Percentiles rank a stretch among this genome's conserved stretches.
These are phyloP conservation scores for Myopa testacea DNA, from an alignment of 2,888 invertebrate species.

Conservation along the genomic window DNA sequence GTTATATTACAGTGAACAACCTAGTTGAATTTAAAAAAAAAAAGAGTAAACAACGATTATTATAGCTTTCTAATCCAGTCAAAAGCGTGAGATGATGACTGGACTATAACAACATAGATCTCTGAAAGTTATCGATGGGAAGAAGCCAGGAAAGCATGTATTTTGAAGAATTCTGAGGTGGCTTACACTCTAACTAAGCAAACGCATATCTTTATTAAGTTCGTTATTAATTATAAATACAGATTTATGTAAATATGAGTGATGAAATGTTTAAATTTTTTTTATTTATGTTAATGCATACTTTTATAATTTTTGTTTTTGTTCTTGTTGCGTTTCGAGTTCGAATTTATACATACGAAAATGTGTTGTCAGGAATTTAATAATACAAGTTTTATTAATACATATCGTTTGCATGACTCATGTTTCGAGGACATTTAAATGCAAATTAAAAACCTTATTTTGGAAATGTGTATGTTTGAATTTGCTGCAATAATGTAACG, in stretches of 20 bases:
- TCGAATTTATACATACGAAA: constrained; percentile 27
- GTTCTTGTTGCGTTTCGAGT: constrained; percentile 23
- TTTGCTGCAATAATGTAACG: constrained; percentile 17
- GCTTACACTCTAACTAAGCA: constrained; percentile 54
- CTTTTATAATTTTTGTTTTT: constrained; percentile 39
- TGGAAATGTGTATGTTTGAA: constrained; percentile 18
- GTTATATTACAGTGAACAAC: not conserved
- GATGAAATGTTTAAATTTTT: constrained; percentile 46
- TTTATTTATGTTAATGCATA: constrained; percentile 39
- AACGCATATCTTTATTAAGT: constrained; percentile 53
- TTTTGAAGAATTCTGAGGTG: not conserved
- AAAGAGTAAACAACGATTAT: not conserved
- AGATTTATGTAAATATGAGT: constrained; percentile 51
- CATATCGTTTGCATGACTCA: constrained; percentile 14
- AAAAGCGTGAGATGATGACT: not conserved
- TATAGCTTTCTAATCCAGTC: not conserved
- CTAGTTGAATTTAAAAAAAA: not conserved
- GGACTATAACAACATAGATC: not conserved
- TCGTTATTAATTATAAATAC: constrained; percentile 52
- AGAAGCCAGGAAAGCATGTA: not conserved
- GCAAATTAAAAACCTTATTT: constrained; percentile 28
- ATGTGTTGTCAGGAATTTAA: not conserved
- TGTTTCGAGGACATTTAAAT: constrained; percentile 19
- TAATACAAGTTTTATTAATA: constrained; percentile 28
- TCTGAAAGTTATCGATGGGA: not conserved